A percentile compares a stretch with the other conserved stretches of the same genome.
Conservation (phyloP, 2,797 vertebrate species). For the Pangasius sanitwongsei region DNA sequence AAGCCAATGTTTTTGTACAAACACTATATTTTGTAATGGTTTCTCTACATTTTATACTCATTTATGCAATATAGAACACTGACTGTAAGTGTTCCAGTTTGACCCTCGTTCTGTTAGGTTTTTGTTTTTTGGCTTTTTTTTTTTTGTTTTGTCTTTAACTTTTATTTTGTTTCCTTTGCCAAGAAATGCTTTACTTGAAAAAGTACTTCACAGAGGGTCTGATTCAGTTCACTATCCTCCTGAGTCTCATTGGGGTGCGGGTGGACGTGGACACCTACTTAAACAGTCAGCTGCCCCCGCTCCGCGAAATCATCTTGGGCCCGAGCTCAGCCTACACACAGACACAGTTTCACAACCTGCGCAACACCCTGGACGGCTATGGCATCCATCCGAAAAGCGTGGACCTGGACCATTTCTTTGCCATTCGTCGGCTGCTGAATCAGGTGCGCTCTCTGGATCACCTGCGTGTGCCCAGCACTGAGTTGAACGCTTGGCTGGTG, state of each 20-base stretch:
- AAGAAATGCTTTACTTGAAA: conserved; percentile 99
- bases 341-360: conserved; percentile 97
- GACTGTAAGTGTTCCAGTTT: conserved; percentile 48
- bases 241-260: conserved; percentile 95
- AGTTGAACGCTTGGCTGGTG: conserved; percentile 94
- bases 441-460: conserved; percentile 94
- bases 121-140: conserved; percentile 69
- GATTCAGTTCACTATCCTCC: conserved; percentile 99
- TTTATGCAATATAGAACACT: conserved; percentile 33
- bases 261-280: conserved; percentile 98
- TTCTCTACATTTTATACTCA: conserved; percentile 21
- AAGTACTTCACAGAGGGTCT: conserved; percentile 99
- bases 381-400: conserved; percentile 98
- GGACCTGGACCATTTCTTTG: conserved; percentile 95
- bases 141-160: conserved; percentile 69
- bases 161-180: conserved; percentile 80
- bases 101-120: conserved; percentile 45
- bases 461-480: conserved; percentile 89
- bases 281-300: conserved; percentile 91
- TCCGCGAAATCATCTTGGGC: conserved; percentile 98
- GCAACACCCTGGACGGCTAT: conserved; percentile 97
- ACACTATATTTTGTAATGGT: conserved; percentile 30
- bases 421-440: conserved; percentile 88
- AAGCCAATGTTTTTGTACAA: conserved; percentile 40
- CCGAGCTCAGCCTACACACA: conserved; percentile 98